Evolutionary conservation across 1,140 invertebrate species (phyloP).

Genomic region (Maconellicoccus hirsutus): DNA sequence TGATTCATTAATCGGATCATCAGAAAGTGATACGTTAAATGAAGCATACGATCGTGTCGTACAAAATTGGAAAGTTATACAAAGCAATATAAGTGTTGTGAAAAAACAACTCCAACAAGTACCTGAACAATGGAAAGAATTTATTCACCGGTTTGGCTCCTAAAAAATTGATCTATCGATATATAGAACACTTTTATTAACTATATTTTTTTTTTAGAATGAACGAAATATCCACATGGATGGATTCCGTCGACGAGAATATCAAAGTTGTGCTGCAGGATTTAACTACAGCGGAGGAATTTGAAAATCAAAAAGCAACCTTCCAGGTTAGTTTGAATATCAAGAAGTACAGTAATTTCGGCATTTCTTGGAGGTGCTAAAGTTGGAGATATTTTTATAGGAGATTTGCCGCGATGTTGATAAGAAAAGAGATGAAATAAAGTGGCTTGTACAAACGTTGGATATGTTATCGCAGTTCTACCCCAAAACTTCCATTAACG

Average conservation of each 20-base stretch:
- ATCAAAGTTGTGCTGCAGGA: constrained; percentile 72
- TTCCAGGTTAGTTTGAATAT: constrained; percentile 57
- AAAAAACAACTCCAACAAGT: constrained; percentile 54
- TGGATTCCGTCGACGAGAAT: constrained; percentile 73
- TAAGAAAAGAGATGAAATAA: constrained; percentile 79
- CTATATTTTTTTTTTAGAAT: constrained; percentile 41
- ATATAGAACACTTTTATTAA: not conserved
- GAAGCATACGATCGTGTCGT: constrained; percentile 15
- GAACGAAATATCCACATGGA: constrained; percentile 74
- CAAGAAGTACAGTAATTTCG: too few species aligned
- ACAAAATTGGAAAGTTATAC: constrained; percentile 22
- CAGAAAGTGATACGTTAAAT: not conserved
- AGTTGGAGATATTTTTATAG: constrained; percentile 46
- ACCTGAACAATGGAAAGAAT: constrained; percentile 78
- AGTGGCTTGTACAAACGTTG: constrained; percentile 82
- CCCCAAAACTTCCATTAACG: constrained; percentile 58
- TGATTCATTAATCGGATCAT: constrained; percentile 11
- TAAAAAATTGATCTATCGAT: not conserved
- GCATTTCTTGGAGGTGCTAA: too few species aligned
- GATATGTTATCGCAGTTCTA: constrained; percentile 73
- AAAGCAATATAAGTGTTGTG: constrained; percentile 20
- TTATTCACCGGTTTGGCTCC: constrained; percentile 52
- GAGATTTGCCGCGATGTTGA: constrained; percentile 80
- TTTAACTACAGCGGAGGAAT: constrained; percentile 71
- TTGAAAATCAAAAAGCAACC: constrained; percentile 71